Conservation (phyloP, 2,888 invertebrate species). For the Himalopsyche japonica region DNA sequence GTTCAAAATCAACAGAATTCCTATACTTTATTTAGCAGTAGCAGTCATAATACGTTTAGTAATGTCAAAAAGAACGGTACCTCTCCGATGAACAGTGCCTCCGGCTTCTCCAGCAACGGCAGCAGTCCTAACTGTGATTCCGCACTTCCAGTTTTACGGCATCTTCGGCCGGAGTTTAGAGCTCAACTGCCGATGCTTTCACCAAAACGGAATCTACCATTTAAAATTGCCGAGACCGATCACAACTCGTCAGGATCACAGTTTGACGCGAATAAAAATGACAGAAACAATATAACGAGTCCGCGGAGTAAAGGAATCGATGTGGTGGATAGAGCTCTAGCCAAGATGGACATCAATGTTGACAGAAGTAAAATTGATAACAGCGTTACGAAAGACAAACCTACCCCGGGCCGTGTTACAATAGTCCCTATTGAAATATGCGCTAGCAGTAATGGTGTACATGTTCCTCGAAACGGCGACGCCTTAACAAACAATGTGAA, state of each 20-base stretch:
- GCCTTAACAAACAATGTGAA: constrained; percentile 48
- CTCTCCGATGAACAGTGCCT: constrained; percentile 41
- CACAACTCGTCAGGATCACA: constrained; percentile 9
- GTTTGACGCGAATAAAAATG: constrained; percentile 10
- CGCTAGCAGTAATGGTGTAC: background rate
- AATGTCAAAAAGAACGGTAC: constrained; percentile 33
- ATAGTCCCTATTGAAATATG: constrained; percentile 24
- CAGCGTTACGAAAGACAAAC: background rate
- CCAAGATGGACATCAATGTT: background rate
- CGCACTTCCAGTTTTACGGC: constrained; percentile 76
- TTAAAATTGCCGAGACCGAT: constrained; percentile 18
- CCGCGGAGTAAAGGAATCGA: constrained; percentile 24
- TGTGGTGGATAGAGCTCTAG: constrained; percentile 30
- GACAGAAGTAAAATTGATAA: background rate
- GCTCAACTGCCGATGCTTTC: constrained; percentile 77
- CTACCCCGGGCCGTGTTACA: constrained; percentile 14
- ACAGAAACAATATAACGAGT: background rate
- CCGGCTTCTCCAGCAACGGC: constrained; percentile 31
- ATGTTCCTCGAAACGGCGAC: constrained; percentile 4
- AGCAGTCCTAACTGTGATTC: constrained; percentile 47
- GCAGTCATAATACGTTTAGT: background rate
- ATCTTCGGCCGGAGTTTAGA: constrained; percentile 82
- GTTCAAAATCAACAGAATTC: constrained; percentile 14
- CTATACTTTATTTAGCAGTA: background rate
- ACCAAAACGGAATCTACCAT: constrained; percentile 56